A percentile compares a stretch with the other conserved stretches of the same genome.
Evolutionary conservation across 2,888 invertebrate genomes (phyloP).

Genomic region (Brachycybe producta): DNA sequence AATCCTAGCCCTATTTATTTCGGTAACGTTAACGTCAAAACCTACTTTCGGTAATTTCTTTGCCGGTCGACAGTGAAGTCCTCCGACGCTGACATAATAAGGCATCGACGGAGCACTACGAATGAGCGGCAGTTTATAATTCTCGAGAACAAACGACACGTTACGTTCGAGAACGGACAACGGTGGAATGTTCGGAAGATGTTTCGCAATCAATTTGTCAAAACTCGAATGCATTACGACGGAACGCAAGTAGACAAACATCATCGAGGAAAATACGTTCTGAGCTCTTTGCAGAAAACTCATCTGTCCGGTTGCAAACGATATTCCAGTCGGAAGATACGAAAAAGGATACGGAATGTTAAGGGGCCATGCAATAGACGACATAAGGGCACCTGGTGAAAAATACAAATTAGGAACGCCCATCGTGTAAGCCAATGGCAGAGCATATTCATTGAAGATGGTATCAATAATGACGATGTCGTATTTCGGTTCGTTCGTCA

Average conservation of each 20-base stretch:
- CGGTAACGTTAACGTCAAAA: too few species aligned
- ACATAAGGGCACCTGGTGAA: neutral
- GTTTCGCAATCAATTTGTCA: slow-evolving; percentile 1
- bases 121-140: slow-evolving; percentile 62
- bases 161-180: slow-evolving; percentile 6
- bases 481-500: neutral
- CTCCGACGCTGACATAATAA: slow-evolving; percentile 70
- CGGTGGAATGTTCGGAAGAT: neutral
- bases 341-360: slow-evolving; percentile 11
- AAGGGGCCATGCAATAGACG: neutral
- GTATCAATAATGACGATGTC: slow-evolving; percentile 13
- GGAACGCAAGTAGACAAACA: neutral
- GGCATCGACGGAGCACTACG: slow-evolving; percentile 65
- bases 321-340: neutral
- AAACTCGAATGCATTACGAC: neutral
- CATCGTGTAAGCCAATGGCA: slow-evolving; percentile 3
- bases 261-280: neutral
- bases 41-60: slow-evolving; percentile 52
- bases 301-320: neutral
- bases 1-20: too few species aligned
- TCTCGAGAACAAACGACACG: slow-evolving; percentile 55
- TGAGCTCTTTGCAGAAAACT: neutral
- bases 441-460: slow-evolving; percentile 9
- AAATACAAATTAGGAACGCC: slow-evolving; percentile 1
- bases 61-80: slow-evolving; percentile 59